Percentiles rank a stretch among this genome's conserved stretches.
Evolutionary conservation across 2,888 invertebrate species (phyloP).

Genomic region (Acrobasis consociella): DNA sequence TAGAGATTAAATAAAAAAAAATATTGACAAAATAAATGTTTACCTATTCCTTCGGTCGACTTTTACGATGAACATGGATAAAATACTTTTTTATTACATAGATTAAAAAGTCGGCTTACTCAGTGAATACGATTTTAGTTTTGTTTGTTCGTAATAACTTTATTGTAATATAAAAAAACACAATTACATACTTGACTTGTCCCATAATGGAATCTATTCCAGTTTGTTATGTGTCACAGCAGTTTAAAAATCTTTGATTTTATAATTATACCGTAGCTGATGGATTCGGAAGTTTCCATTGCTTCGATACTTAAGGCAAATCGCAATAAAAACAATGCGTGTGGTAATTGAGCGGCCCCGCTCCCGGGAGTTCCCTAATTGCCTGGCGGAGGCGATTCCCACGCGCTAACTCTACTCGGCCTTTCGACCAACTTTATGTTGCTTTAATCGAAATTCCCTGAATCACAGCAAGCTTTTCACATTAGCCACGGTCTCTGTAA

Average conservation of each 20-base stretch:
- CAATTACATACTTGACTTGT: too few relatives aligned
- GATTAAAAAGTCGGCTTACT: too few relatives aligned
- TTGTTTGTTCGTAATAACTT: too few relatives aligned
- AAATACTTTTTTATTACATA: too few relatives aligned
- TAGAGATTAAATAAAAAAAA: too few relatives aligned
- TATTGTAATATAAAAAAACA: too few relatives aligned
- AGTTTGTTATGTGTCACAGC: too few relatives aligned
- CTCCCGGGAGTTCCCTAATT: conserved; percentile 76
- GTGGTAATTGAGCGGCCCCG: conserved; percentile 69
- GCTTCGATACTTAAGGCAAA: conserved; percentile 57
- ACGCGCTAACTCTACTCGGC: conserved; percentile 61
- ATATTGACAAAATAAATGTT: too few relatives aligned
- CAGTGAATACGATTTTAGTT: too few relatives aligned
- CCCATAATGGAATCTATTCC: too few relatives aligned
- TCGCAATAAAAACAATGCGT: conserved; percentile 69
- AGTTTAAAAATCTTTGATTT: neutral
- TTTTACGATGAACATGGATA: too few relatives aligned
- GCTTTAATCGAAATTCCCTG: conserved; percentile 66
- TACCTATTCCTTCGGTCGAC: too few relatives aligned
- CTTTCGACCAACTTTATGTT: conserved; percentile 53
- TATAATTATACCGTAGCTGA: neutral
- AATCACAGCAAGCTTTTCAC: conserved; percentile 36
- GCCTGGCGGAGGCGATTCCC: conserved; percentile 71
- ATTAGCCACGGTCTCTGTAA: conserved; percentile 24
- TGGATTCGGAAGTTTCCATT: conserved; percentile 45